These are phyloP conservation scores for Spizella passerina DNA, from an alignment of 2,797 vertebrate genomes.

Conservation along the genomic window DNA sequence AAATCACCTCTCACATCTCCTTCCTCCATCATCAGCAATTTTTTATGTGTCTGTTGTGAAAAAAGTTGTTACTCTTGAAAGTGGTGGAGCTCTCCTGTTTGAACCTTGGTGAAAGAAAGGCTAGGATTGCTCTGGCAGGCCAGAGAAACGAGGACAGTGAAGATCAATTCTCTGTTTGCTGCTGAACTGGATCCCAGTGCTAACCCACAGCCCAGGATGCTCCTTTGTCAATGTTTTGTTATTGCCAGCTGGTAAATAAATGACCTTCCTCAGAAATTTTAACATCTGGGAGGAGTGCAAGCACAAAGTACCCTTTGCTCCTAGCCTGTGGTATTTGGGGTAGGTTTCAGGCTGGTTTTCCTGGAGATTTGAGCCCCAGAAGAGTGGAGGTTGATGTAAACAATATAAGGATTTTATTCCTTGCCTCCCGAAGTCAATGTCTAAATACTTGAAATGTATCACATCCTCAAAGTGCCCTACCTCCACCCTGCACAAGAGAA, in stretches of 20 bases:
- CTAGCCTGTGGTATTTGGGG: neutral
- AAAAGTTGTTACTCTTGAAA: neutral
- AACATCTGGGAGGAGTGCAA: accelerated
- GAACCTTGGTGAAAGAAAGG: neutral
- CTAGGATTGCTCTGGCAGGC: neutral
- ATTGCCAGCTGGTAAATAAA: neutral
- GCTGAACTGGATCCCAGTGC: neutral
- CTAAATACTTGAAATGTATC: neutral
- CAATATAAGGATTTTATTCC: neutral
- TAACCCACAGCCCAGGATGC: neutral
- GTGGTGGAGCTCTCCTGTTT: neutral
- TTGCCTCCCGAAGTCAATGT: neutral
- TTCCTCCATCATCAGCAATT: neutral
- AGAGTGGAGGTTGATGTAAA: neutral
- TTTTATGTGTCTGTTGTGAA: neutral
- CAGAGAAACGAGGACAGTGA: neutral
- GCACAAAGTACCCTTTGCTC: neutral
- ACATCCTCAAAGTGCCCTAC: neutral
- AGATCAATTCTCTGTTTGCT: neutral
- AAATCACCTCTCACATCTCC: neutral
- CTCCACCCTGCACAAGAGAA: neutral
- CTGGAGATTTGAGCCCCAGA: neutral
- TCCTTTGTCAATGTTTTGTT: neutral
- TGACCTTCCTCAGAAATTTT: neutral
- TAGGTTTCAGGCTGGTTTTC: neutral